Conservation (phyloP, 2,888 invertebrate genomes). For the Argyra leucocephala region DNA sequence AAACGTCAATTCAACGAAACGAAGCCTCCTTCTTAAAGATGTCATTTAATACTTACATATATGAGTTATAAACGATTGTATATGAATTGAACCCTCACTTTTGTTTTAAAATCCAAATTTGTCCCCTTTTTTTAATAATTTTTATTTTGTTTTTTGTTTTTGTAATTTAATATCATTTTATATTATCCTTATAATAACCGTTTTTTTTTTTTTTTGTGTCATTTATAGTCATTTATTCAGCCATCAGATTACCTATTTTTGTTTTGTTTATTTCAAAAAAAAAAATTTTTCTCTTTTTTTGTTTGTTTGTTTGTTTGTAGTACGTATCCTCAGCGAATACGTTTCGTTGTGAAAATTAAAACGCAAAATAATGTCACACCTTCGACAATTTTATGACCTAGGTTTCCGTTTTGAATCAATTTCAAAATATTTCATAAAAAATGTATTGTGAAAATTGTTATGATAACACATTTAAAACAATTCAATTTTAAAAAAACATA, state of each 20-base stretch:
- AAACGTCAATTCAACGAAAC: background rate
- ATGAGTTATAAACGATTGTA: background rate
- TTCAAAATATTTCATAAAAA: too few species aligned
- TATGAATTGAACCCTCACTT: background rate
- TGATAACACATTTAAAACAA: too few species aligned
- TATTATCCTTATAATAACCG: background rate
- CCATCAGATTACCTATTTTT: background rate
- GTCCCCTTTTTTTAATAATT: too few species aligned
- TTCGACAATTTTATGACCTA: background rate
- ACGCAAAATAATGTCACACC: background rate
- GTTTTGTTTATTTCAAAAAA: too few species aligned
- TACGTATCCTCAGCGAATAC: too few species aligned
- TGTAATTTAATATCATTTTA: background rate
- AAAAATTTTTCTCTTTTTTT: background rate
- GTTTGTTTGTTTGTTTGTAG: background rate
- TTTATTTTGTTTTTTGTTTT: background rate
- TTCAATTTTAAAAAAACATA: too few species aligned
- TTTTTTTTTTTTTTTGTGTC: background rate
- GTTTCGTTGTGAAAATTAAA: too few species aligned
- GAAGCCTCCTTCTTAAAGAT: background rate
- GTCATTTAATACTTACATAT: background rate
- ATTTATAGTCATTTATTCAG: constrained; percentile 1
- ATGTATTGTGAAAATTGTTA: too few species aligned
- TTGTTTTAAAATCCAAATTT: background rate
- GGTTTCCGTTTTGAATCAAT: background rate